These are phyloP conservation scores for Dilophus febrilis DNA, from an alignment of 2,888 invertebrate genomes.

Conservation along the genomic window DNA sequence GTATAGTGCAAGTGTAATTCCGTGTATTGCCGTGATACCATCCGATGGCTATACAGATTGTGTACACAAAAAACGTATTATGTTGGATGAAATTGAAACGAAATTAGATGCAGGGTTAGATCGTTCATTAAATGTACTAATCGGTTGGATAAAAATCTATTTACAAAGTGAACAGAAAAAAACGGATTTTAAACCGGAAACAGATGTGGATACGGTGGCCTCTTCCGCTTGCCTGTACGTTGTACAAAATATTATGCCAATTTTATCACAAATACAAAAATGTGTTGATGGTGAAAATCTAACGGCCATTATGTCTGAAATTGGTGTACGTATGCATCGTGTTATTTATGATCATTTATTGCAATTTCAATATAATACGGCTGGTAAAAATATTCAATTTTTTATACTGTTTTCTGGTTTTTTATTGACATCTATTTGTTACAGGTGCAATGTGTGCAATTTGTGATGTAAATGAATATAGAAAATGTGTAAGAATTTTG, in stretches of 20 bases:
- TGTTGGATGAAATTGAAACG: conserved; percentile 75
- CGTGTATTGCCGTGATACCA: conserved; percentile 48
- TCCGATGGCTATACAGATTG: conserved; percentile 71
- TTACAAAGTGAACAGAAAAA: conserved; percentile 89
- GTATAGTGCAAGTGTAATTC: conserved; percentile 75
- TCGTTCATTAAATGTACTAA: conserved; percentile 69
- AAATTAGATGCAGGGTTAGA: conserved; percentile 83
- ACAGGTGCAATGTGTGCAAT: conserved; percentile 92
- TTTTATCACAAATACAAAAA: conserved; percentile 58
- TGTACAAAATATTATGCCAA: conserved; percentile 61
- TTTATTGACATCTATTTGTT: too few relatives aligned
- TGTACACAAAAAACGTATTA: conserved; percentile 64
- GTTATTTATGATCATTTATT: conserved; percentile 88
- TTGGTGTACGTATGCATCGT: conserved; percentile 83
- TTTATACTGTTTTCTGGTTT: too few relatives aligned
- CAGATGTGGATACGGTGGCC: conserved; percentile 68
- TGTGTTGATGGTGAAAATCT: conserved; percentile 88
- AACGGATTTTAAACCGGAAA: conserved; percentile 81
- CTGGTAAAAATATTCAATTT: conserved; percentile 52
- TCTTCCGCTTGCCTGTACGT: conserved; percentile 72
- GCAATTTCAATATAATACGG: conserved; percentile 85
- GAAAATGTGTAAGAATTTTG: conserved; percentile 61
- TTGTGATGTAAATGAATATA: conserved; percentile 95
- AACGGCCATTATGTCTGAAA: conserved; percentile 66
- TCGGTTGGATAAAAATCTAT: conserved; percentile 80